A percentile compares a stretch with the other conserved stretches of the same genome.
Conservation (phyloP, 2,113 vertebrate genomes). For the Romanogobio albipinnatus region DNA sequence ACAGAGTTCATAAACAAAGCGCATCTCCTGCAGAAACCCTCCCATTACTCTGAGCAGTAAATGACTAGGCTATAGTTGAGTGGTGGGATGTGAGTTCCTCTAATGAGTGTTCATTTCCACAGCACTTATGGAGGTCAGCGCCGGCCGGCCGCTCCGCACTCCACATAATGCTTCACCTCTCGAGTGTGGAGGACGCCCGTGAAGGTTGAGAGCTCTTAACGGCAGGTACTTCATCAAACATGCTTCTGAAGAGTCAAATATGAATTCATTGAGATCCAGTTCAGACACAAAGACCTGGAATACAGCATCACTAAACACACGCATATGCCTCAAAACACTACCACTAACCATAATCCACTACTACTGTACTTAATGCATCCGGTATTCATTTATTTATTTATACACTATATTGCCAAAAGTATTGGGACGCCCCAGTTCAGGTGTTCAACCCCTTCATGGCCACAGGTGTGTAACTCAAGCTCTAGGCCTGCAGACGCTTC, state of each 20-base stretch:
- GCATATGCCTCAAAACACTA: neutral
- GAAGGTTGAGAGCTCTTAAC: slow-evolving; percentile 63
- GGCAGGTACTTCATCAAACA: slow-evolving; percentile 31
- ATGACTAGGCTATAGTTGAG: neutral
- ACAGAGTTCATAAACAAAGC: too few relatives aligned
- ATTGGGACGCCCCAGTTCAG: too few relatives aligned
- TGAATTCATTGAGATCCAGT: neutral
- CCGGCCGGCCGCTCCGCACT: neutral
- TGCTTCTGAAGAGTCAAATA: slow-evolving; percentile 45
- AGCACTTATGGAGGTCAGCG: slow-evolving; percentile 56
- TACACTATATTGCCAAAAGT: neutral
- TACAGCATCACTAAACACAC: neutral
- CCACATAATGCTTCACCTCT: neutral
- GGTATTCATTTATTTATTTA: neutral
- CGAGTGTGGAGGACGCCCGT: neutral
- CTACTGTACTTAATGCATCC: neutral
- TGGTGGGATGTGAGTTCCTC: slow-evolving; percentile 55
- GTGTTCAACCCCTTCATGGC: too few relatives aligned
- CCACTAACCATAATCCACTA: neutral
- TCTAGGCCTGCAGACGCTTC: too few relatives aligned
- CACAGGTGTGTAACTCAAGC: too few relatives aligned
- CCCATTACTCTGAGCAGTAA: neutral
- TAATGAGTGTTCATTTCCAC: slow-evolving; percentile 68
- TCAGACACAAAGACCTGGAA: neutral
- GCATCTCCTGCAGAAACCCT: neutral